Evolutionary conservation across 1,140 invertebrate genomes (phyloP), one percentile per base, ranked within the genome.

Genomic region (Riptortus pedestris): DNA sequence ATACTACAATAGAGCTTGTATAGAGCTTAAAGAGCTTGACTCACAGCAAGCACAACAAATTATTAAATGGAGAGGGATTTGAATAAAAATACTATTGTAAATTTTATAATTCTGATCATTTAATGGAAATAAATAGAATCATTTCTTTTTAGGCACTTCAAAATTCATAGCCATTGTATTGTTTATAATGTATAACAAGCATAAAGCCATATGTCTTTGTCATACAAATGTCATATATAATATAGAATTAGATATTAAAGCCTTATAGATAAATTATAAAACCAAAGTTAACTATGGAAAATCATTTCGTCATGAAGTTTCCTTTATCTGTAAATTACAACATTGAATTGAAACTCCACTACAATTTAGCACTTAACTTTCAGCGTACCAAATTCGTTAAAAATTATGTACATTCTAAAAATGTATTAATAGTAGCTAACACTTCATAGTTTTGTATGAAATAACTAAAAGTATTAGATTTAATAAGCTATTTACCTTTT

Each of bases 111-210:
- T 38, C 31, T 38, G 31, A 38, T 38, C 31, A 38, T 38, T 38
- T 38, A 38, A 38, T 38, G 31, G 31, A 38, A 38, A 38, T 38
- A 38, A 38, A 38, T 38, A 38, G 31, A 38, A 38, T 38, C 31
- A 38, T 38, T 38, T 38, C 31, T 38, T 65, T 65, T 65, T 65
- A 65, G 64, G 64, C 64, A 65, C 64, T 65, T 65, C 59, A 61
- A 33, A 65, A 60, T 65, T 65, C 64, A 65, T 65, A 65, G 64
- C 63, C 63, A 64, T 64, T 64, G 59, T 65, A 65, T 48, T 52
- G 64, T 65, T 65, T 65, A 60, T 38, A 65, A 38, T 38, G 28
- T 51, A 60, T 65, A 60, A 65, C 57, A 65, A 65, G 58, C 64
- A 51, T 58, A 61, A 52, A 33, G 45, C 47, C 43, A 61, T 38